Conservation (phyloP, 2,113 vertebrate species). For the Dicentrarchus labrax region DNA sequence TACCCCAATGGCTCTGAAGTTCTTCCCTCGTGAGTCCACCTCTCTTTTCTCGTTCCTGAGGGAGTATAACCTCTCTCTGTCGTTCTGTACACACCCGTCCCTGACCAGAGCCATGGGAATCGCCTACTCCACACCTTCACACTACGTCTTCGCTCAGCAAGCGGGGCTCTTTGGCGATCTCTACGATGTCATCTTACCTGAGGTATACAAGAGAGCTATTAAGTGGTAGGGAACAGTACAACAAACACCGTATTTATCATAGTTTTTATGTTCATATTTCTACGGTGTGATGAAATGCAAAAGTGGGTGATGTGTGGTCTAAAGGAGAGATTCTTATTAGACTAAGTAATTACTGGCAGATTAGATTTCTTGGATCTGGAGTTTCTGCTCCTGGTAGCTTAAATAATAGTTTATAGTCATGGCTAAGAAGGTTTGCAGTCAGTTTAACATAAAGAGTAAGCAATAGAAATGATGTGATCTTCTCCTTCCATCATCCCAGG, state of each 20-base stretch:
- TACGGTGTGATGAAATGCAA: background rate
- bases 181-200: conserved; percentile 86
- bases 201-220: conserved; percentile 50
- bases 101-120: conserved; percentile 87
- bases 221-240: background rate
- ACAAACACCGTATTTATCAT: background rate
- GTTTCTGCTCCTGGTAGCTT: no score
- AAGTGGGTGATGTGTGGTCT: no score
- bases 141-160: conserved; percentile 91
- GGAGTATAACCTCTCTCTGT: conserved; percentile 90
- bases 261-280: background rate
- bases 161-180: conserved; percentile 88
- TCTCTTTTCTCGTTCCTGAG: conserved; percentile 85
- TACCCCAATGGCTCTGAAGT: conserved; percentile 88
- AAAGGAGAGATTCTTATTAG: no score
- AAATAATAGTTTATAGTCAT: no score
- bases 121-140: conserved; percentile 85
- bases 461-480: no score
- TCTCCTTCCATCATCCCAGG: conserved; percentile 24
- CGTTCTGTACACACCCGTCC: conserved; percentile 87
- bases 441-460: no score
- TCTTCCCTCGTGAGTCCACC: conserved; percentile 85
- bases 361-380: no score
- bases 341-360: no score
- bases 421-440: no score